These are phyloP conservation scores for Corythornis cristatus DNA, from an alignment of 2,113 vertebrate genomes.

Conservation along the genomic window DNA sequence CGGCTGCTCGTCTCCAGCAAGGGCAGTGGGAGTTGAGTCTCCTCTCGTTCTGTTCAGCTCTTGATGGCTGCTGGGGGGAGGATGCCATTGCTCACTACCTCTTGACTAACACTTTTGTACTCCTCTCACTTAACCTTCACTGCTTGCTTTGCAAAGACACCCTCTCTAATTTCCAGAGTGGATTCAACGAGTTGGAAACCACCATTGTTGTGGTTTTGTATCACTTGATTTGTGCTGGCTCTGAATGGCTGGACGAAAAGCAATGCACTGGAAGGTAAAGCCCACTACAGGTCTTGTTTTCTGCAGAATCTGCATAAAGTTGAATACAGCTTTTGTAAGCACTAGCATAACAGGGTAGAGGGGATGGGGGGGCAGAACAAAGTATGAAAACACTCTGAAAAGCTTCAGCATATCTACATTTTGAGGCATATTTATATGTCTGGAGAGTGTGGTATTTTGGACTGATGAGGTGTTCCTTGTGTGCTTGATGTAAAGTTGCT, in stretches of 20 bases:
- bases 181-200: neutral
- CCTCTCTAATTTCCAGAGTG: neutral
- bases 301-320: neutral
- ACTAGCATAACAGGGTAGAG: neutral
- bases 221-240: neutral
- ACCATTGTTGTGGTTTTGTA: neutral
- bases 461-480: neutral
- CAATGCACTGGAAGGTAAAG: neutral
- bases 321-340: constrained; percentile 10
- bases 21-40: neutral
- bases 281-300: neutral
- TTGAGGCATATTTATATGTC: neutral
- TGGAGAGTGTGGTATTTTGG: neutral
- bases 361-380: neutral
- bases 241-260: neutral
- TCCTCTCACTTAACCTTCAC: neutral
- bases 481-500: neutral
- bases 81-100: neutral
- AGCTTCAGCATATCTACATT: neutral
- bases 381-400: neutral
- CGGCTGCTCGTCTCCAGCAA: neutral
- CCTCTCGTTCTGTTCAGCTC: neutral
- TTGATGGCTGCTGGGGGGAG: neutral
- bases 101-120: neutral
- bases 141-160: neutral